Conservation (phyloP, 2,888 invertebrate genomes). For the Catocala fraxini region DNA sequence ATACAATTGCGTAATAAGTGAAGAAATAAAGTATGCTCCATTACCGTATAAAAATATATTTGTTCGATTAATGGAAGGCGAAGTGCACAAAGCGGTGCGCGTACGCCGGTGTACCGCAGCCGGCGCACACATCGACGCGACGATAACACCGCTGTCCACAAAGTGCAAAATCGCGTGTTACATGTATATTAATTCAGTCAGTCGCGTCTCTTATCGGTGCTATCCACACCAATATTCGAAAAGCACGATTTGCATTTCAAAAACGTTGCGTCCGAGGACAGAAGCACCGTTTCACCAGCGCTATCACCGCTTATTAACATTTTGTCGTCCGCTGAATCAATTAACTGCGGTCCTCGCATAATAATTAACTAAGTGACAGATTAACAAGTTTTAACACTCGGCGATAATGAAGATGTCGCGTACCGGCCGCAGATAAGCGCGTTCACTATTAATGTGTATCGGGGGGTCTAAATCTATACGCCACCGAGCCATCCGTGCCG, state of each 20-base stretch:
- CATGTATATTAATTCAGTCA: constrained; percentile 71
- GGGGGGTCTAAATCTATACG: constrained; percentile 59
- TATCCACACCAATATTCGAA: constrained; percentile 72
- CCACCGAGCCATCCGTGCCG: background rate
- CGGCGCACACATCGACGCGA: constrained; percentile 11
- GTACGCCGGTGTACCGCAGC: too few species aligned
- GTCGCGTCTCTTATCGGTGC: constrained; percentile 64
- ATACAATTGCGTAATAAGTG: background rate
- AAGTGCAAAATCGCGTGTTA: constrained; percentile 75
- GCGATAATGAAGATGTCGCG: constrained; percentile 84
- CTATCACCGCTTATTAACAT: constrained; percentile 84
- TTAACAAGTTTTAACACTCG: constrained; percentile 86
- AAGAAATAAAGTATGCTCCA: background rate
- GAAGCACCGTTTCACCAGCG: constrained; percentile 48
- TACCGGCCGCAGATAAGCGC: constrained; percentile 59
- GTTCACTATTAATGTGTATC: constrained; percentile 60
- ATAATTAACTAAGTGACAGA: constrained; percentile 83
- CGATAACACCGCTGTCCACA: constrained; percentile 49
- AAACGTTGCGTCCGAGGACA: constrained; percentile 51
- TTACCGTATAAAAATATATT: constrained; percentile 34
- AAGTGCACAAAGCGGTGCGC: background rate
- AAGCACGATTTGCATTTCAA: constrained; percentile 75
- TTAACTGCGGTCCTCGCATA: constrained; percentile 79
- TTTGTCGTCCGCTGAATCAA: constrained; percentile 83
- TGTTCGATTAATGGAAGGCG: constrained; percentile 23